phyloP scores from a whole-genome alignment of 2,888 invertebrate genomes.

The Neoascia interrupta region DNA sequence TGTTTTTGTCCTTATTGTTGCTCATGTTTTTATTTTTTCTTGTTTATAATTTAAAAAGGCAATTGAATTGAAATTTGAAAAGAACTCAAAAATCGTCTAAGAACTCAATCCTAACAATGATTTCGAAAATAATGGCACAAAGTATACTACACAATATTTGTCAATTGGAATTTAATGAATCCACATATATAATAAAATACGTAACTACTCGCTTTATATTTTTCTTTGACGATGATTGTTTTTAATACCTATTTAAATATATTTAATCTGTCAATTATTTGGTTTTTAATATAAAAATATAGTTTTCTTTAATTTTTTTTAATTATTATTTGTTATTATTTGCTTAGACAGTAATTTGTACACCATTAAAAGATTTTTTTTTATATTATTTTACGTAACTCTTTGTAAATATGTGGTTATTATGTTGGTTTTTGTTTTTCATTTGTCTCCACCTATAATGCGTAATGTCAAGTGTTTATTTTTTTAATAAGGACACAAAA shows the following conservation, averaged over 20 bases:
- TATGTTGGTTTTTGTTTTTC: conserved; percentile 4
- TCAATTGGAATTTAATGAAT: conserved; percentile 22
- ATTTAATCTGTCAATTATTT: conserved; percentile 35
- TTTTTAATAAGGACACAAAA: conserved; percentile 56
- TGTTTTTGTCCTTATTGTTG: conserved; percentile 63
- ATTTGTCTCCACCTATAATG: conserved; percentile 34
- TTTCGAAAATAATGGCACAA: conserved; percentile 52
- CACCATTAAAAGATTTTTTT: conserved; percentile 61
- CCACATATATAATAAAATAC: conserved; percentile 14
- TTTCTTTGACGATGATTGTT: conserved; percentile 58
- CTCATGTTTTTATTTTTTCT: conserved; percentile 42
- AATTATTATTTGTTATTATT: conserved; percentile 51
- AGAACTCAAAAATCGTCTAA: conserved; percentile 40
- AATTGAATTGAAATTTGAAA: conserved; percentile 67
- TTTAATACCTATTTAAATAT: conserved; percentile 30
- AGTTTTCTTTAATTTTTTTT: conserved; percentile 37
- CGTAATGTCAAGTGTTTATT: conserved; percentile 21
- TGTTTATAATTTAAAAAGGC: conserved; percentile 43
- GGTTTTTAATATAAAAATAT: conserved; percentile 62
- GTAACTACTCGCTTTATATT: no score
- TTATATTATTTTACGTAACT: conserved; percentile 46
- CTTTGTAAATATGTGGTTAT: conserved; percentile 63
- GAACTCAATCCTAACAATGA: conserved; percentile 14
- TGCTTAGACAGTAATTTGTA: conserved; percentile 65
- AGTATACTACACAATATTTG: conserved; percentile 36